Percentiles rank a stretch among this genome's conserved stretches.
phyloP scores from a whole-genome alignment of 2,797 vertebrate genomes.

The Gymnothorax javanicus region DNA sequence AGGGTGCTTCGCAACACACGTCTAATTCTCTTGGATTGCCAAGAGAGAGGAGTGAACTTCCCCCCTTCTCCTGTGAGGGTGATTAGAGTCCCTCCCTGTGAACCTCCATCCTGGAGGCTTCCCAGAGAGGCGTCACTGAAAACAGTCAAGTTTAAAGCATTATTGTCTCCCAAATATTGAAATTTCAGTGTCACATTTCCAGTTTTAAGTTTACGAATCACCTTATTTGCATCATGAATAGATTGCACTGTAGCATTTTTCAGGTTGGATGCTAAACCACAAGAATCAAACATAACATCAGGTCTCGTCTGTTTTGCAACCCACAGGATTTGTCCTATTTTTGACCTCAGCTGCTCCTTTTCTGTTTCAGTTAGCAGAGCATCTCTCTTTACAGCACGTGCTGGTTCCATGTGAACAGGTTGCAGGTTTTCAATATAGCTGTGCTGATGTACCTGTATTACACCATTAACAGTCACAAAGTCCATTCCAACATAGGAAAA shows the following conservation, averaged over 20 bases:
- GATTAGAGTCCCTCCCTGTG: constrained; percentile 27
- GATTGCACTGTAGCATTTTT: constrained; percentile 37
- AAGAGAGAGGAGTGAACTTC: constrained; percentile 24
- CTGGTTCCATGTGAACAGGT: constrained; percentile 30
- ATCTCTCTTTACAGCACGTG: constrained; percentile 25
- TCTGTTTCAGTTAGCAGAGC: constrained; percentile 16
- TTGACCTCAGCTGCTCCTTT: constrained; percentile 23
- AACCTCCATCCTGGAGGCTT: too few species aligned
- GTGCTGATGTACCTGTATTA: constrained; percentile 31
- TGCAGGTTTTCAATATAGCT: constrained; percentile 35
- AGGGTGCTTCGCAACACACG: constrained; percentile 14
- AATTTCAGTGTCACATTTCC: constrained; percentile 38
- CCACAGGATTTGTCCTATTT: constrained; percentile 44
- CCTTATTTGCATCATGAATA: constrained; percentile 26
- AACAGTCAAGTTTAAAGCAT: constrained; percentile 25
- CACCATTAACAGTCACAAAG: not conserved
- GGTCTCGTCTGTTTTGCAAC: constrained; percentile 33
- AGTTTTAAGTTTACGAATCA: not conserved
- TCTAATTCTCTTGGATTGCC: constrained; percentile 31
- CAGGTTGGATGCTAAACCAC: constrained; percentile 29
- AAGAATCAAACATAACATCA: constrained; percentile 29
- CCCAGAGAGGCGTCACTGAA: constrained; percentile 43
- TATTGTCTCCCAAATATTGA: constrained; percentile 29
- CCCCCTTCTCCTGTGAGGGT: constrained; percentile 29
- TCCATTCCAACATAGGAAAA: constrained; percentile 36